A percentile compares a stretch with the other conserved stretches of the same genome.
phyloP scores from a whole-genome alignment of 2,888 invertebrate genomes.

The Biston betularia region DNA sequence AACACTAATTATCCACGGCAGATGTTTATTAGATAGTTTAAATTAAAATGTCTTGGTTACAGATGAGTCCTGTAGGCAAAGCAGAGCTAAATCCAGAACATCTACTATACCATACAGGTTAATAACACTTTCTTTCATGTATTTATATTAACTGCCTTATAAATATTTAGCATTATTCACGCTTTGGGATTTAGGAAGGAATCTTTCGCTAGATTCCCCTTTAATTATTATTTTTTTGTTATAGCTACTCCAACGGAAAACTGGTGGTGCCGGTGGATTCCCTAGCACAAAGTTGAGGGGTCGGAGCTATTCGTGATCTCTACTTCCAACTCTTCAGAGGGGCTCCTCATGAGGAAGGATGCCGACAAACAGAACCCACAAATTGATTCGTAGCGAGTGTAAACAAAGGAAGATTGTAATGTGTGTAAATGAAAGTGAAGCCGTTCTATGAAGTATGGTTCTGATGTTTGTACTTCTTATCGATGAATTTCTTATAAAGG shows the following conservation, averaged over 20 bases:
- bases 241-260: conserved; percentile 86
- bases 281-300: conserved; percentile 85
- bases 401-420: conserved; percentile 17
- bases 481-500: conserved; percentile 9
- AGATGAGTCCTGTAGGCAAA: conserved; percentile 85
- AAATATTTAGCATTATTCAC: conserved; percentile 20
- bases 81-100: conserved; percentile 86
- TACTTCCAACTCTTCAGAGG: conserved; percentile 76
- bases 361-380: conserved; percentile 54
- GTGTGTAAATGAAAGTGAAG: conserved; percentile 19
- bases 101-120: conserved; percentile 84
- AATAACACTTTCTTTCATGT: conserved; percentile 58
- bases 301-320: conserved; percentile 69
- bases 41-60: conserved; percentile 69
- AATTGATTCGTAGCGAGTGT: conserved; percentile 26
- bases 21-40: conserved; percentile 39
- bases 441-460: conserved; percentile 11
- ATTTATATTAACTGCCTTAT: conserved; percentile 43
- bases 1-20: conserved; percentile 49
- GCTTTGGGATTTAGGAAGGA: conserved; percentile 20
- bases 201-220: background rate
- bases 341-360: conserved; percentile 66
- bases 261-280: conserved; percentile 87
- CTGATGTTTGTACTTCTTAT: conserved; percentile 14
- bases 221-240: conserved; percentile 66